Base-by-base conservation (phyloP, 2,888 invertebrate species). In the Ichneumon xanthorius region DNA sequence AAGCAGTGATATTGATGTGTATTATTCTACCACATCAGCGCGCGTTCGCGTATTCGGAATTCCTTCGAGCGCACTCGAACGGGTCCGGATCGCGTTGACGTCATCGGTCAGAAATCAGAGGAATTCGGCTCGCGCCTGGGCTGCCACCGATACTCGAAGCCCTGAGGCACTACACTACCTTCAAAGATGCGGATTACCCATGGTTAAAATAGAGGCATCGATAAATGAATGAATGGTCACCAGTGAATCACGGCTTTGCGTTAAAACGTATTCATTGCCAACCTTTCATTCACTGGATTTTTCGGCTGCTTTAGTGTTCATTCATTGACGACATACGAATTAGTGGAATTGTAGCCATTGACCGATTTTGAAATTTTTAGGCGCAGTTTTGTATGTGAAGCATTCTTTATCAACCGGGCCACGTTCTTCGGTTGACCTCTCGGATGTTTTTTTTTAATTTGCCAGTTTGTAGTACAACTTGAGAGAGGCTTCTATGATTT, bases 101-200 rank as follows among this genome's bases (percentile, higher is more conserved):
- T 83, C 83, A 83, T 70, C 73, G 73, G 70, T 79, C 61, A 63
- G 70, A 83, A 83, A 83, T 78, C 68, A 16, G 9, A 83, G 83
- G 83, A 82, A 82, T 78, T 79, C 61, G 22, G 50, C 73, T 83
- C 73, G 73, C 53, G 50, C 26, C 26, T 14, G 19, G 40, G 48
- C 48, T 6, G 53, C 19, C 30, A 2, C 37, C 48, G 61, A 26
- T 63, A 30, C 58, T 48, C 30, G 61, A 50, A 53, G 33, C 58
- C 58, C 30, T 55, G 26, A n/a, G 73, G 33, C 55, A 55, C 30
- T 73, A 30, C 22, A 37, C 14, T 48, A 48, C 68, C 48, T 50
- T 50, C 26, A 26, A 58, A 22, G 9, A 14, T 4, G 14, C 26
- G 58, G 26, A 58, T 58, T 26, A 22, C 11, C 55, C 55, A 7